Evolutionary conservation across 2,888 invertebrate species (phyloP), one percentile per base, ranked within the genome.

Genomic region (Phaonia tiefii): DNA sequence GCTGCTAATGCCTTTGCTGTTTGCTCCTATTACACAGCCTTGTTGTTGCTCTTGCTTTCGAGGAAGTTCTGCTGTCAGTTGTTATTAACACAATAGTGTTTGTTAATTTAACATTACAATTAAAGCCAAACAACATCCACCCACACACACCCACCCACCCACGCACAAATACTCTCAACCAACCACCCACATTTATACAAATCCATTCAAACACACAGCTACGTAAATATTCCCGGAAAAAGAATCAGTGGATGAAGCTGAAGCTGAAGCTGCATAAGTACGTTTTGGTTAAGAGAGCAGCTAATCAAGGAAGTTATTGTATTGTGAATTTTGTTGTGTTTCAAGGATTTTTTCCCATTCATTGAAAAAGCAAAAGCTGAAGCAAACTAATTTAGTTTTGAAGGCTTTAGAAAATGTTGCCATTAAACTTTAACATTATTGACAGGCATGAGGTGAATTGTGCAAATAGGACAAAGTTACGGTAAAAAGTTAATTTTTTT

Each of bases 51-150:
- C 63, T 60, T 67, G 58, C 10, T 31, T 78, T 79, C 54, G 58
- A 58, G 73, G 75, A 79, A 79, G 79, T 75, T 79, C 58, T 70
- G 63, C 74, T 77, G 66, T 67, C 80, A 75, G 74, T 75, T 74
- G 67, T 74, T 71, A 67, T 74, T 77, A 77, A 75, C 65, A 76
- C 74, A 76, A 81, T 77, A 75, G 80, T 81, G 77, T 77, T 81
- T 81, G 77, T 77, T 77, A 81, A 75, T 77, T 77, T 81, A 81
- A 77, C 74, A 77, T 81, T 81, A 71, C 71, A 80, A 77, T 80
- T 75, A 76, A 73, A 66, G 75, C 39, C 72, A 72, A n/a, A 67
- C 60, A 54, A 58, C 54, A 65, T 63, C 54, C 22, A 25, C 20
- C 7, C 1, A 66, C 20, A 54, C 26, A 25, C 11, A 25, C 51